Evolutionary conservation across 2,797 vertebrate genomes (phyloP), one percentile per base, ranked within the genome.

Genomic region (Petrocephalus sullivani): DNA sequence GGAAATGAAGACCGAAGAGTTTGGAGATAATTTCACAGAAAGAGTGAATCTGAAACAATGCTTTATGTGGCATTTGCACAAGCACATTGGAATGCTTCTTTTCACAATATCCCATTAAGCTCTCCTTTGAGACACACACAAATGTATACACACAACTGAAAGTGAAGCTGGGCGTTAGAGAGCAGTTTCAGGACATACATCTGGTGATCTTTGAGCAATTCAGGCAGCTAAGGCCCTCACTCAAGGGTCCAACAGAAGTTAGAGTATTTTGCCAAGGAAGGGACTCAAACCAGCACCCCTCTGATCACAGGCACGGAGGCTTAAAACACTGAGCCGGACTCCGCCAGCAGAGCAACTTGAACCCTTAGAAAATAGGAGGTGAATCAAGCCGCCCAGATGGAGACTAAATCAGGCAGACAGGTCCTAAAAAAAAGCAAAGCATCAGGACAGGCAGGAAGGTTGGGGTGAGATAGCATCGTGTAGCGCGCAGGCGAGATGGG

Each of bases 321-420:
- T 21, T 10, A 64, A 23, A 21, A 64, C 23, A 8, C 60, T 64
- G 60, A 64, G 64, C 12, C 64, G 2, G 12, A 71, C 28, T 37
- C 28, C 71, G 16, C 71, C 19, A 78, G n/a, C 71, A 46, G 71
- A 78, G 64, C 64, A 78, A 49, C 71, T 46, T 9, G 37, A 78
- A 78, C 71, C 64, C 37, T n/a, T 37, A 49, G 19, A n/a, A 49
- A n/a, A 78, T 78, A 16, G 37, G 37, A 78, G 71, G 41, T 49
- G 41, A 41, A 75, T 46, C 37, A 75, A 46, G 37, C 1, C 37
- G 14, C 33, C 37, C 28, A 78, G 71, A 49, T 49, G 37, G 37
- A 78, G 71, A 78, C 41, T 78, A 78, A 41, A 78, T 78, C 71
- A 78, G 71, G 41, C 37, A 78, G 71, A 49, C 71, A 78, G 71